Evolutionary conservation across 2,888 invertebrate species (phyloP).

Genomic region (Azorinus chamasolen): DNA sequence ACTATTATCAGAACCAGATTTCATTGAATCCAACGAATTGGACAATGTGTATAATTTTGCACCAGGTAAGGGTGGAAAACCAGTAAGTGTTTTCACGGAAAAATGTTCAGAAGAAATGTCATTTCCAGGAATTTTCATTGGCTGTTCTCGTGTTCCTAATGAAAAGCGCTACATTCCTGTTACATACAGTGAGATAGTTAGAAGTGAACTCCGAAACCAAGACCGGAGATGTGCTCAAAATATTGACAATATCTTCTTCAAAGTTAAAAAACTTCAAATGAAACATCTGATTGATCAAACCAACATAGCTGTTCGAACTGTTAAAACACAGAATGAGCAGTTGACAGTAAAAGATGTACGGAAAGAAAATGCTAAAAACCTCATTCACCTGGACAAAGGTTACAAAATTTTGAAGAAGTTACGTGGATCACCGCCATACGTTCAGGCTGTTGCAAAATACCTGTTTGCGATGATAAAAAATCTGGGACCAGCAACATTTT

Average conservation of each 20-base stretch:
- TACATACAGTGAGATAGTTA: slow-evolving; percentile 18
- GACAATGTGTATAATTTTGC: slow-evolving; percentile 36
- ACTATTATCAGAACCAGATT: slow-evolving; percentile 16
- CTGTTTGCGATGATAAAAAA: slow-evolving; percentile 34
- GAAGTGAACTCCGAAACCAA: slow-evolving; percentile 17
- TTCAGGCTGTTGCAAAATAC: slow-evolving; percentile 18
- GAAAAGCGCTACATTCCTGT: slow-evolving; percentile 6
- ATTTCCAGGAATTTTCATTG: slow-evolving; percentile 40
- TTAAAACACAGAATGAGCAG: slow-evolving; percentile 16
- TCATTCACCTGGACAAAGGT: slow-evolving; percentile 18
- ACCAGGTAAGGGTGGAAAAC: slow-evolving; percentile 21
- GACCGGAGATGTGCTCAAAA: slow-evolving; percentile 16
- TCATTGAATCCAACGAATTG: slow-evolving; percentile 29
- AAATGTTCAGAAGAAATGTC: slow-evolving; percentile 31
- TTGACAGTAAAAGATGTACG: slow-evolving; percentile 30
- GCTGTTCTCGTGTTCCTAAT: slow-evolving; percentile 12
- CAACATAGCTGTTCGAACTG: slow-evolving; percentile 27
- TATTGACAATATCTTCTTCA: slow-evolving; percentile 39
- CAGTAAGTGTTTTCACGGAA: slow-evolving; percentile 22
- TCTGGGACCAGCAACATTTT: slow-evolving; percentile 36
- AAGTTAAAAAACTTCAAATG: slow-evolving; percentile 36
- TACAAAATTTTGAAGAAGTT: slow-evolving; percentile 25
- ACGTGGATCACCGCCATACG: slow-evolving; percentile 34
- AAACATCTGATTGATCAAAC: slow-evolving; percentile 28
- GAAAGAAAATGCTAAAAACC: slow-evolving; percentile 4